These are phyloP conservation scores for Pantala flavescens DNA, from an alignment of 1,140 invertebrate genomes.

Conservation along the genomic window DNA sequence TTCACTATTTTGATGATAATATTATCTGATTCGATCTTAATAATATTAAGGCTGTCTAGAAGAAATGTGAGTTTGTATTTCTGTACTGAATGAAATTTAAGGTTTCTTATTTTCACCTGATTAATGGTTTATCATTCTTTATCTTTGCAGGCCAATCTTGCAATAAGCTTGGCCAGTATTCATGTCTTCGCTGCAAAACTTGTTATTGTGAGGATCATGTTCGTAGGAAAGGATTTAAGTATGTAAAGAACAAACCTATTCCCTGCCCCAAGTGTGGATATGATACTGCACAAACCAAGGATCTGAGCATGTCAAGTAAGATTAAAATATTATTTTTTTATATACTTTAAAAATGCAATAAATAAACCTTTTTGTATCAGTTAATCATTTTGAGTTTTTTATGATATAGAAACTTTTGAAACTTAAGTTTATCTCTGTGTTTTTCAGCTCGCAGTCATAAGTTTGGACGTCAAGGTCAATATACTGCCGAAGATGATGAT, in stretches of 20 bases:
- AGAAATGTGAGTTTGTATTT: too few species aligned
- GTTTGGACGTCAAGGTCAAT: slow-evolving; percentile 66
- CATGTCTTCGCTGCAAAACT: slow-evolving; percentile 86
- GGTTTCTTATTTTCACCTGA: too few species aligned
- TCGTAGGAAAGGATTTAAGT: slow-evolving; percentile 82
- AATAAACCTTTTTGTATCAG: slow-evolving; percentile 13
- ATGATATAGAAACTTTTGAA: background rate
- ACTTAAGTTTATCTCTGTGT: slow-evolving; percentile 20
- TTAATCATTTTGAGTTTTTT: slow-evolving; percentile 16
- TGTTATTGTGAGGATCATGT: slow-evolving; percentile 97
- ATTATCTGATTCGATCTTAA: too few species aligned
- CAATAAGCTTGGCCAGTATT: slow-evolving; percentile 88
- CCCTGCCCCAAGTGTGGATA: slow-evolving; percentile 92
- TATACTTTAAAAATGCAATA: background rate
- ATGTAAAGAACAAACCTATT: slow-evolving; percentile 75
- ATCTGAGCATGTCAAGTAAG: slow-evolving; percentile 91
- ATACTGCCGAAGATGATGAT: slow-evolving; percentile 40
- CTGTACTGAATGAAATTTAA: too few species aligned
- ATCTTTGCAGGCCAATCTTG: slow-evolving; percentile 68
- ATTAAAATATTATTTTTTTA: slow-evolving; percentile 25
- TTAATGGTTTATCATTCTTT: background rate
- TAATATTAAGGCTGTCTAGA: too few species aligned
- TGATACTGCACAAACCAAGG: slow-evolving; percentile 83
- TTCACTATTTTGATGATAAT: too few species aligned
- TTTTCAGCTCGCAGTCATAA: slow-evolving; percentile 62